phyloP scores from a whole-genome alignment of 2,113 vertebrate species.

The Mesoclemmys tuberculata region DNA sequence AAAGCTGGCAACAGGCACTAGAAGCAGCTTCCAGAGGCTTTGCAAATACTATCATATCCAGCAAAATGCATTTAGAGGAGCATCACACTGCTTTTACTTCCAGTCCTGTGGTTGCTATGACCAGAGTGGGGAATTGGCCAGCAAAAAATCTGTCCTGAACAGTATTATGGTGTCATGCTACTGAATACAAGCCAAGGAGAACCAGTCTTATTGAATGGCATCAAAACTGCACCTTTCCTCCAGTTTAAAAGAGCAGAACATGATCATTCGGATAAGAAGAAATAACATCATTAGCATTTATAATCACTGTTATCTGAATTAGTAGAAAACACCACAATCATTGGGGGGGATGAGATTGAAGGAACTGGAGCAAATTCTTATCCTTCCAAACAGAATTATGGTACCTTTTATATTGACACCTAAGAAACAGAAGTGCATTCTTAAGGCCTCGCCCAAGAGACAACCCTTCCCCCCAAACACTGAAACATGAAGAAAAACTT shows the following conservation, averaged over 20 bases:
- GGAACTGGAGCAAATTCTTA: neutral
- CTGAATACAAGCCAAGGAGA: neutral
- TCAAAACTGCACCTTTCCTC: neutral
- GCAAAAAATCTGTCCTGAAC: neutral
- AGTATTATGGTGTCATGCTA: neutral
- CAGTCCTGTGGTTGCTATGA: neutral
- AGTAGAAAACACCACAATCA: neutral
- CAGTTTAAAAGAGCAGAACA: neutral
- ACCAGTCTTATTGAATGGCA: neutral
- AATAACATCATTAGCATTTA: neutral
- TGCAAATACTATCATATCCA: neutral
- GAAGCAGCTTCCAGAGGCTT: neutral
- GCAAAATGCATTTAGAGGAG: neutral
- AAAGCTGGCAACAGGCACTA: neutral
- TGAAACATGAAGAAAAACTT: neutral
- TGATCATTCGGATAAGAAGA: neutral
- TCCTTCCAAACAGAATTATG: neutral
- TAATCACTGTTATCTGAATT: neutral
- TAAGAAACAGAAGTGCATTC: neutral
- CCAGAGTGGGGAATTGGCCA: neutral
- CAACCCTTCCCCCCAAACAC: neutral
- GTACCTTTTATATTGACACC: neutral
- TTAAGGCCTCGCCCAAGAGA: neutral
- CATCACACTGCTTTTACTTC: neutral
- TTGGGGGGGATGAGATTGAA: neutral